phyloP scores from a whole-genome alignment of 2,888 invertebrate genomes.

The Pharmacophagus antenor region DNA sequence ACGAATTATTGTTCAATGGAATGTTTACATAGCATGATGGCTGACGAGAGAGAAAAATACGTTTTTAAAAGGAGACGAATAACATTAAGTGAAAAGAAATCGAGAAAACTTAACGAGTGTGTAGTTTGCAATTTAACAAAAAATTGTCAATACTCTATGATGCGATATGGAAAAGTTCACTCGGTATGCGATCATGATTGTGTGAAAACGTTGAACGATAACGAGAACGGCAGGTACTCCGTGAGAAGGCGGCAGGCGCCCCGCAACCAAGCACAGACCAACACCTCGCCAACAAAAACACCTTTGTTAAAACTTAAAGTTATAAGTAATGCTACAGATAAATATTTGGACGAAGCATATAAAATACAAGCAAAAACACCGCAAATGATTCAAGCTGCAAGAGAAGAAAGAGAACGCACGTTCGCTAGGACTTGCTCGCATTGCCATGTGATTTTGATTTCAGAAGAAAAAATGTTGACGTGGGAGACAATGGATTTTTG shows the following conservation, averaged over 20 bases:
- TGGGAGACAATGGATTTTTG: constrained; percentile 98
- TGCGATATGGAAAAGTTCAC: constrained; percentile 71
- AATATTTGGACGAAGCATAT: constrained; percentile 74
- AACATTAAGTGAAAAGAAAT: constrained; percentile 63
- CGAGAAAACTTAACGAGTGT: constrained; percentile 55
- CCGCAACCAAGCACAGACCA: constrained; percentile 35
- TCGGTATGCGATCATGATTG: constrained; percentile 82
- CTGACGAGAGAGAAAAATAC: constrained; percentile 78
- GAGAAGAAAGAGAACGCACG: constrained; percentile 79
- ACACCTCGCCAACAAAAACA: constrained; percentile 40
- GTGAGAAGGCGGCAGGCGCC: constrained; percentile 46
- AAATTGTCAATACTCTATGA: constrained; percentile 69
- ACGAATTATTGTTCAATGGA: constrained; percentile 77
- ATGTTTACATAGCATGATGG: constrained; percentile 79
- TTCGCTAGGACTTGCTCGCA: constrained; percentile 80
- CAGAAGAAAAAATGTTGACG: constrained; percentile 84
- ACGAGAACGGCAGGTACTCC: too few relatives aligned
- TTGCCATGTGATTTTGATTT: constrained; percentile 73
- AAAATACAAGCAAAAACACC: constrained; percentile 82
- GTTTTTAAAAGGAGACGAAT: constrained; percentile 76
- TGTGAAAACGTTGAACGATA: constrained; percentile 71
- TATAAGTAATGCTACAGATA: constrained; percentile 77
- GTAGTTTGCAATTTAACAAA: constrained; percentile 74
- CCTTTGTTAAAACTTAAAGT: constrained; percentile 73
- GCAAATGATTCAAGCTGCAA: constrained; percentile 80